Percentiles rank a stretch among this genome's conserved stretches.
These are phyloP conservation scores for Lampris megalopsis DNA, from an alignment of 2,113 vertebrate species.

Conservation along the genomic window DNA sequence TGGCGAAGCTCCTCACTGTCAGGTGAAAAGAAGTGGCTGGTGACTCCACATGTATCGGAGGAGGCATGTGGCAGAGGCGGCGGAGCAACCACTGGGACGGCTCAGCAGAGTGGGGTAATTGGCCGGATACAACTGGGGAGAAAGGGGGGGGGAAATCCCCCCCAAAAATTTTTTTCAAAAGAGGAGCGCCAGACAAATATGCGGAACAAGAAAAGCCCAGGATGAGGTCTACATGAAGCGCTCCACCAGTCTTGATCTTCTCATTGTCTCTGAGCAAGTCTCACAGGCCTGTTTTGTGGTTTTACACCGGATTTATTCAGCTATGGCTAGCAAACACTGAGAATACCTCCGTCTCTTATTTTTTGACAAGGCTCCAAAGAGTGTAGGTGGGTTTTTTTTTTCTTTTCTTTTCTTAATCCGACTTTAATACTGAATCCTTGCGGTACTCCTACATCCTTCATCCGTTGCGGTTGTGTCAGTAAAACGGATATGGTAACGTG, in stretches of 20 bases:
- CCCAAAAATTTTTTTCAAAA: no score
- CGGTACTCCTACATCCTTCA: background rate
- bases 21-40: no score
- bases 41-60: no score
- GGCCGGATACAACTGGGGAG: no score
- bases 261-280: background rate
- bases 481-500: conserved; percentile 28
- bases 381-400: background rate
- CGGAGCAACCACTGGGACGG: no score
- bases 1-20: no score
- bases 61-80: no score
- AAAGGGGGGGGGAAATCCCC: no score
- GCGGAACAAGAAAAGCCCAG: no score
- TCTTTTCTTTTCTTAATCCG: background rate
- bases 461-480: conserved; percentile 15
- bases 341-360: conserved; percentile 8
- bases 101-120: no score
- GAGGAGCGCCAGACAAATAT: no score
- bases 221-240: background rate
- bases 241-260: background rate
- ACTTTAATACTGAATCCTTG: conserved; percentile 2
- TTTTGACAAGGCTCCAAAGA: conserved; percentile 13
- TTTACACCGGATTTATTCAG: conserved; percentile 30
- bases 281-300: background rate
- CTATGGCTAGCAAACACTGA: conserved; percentile 6